Evolutionary conservation across 2,888 invertebrate species (phyloP), one percentile per base, ranked within the genome.

Genomic region (Amblyteles armatorius): DNA sequence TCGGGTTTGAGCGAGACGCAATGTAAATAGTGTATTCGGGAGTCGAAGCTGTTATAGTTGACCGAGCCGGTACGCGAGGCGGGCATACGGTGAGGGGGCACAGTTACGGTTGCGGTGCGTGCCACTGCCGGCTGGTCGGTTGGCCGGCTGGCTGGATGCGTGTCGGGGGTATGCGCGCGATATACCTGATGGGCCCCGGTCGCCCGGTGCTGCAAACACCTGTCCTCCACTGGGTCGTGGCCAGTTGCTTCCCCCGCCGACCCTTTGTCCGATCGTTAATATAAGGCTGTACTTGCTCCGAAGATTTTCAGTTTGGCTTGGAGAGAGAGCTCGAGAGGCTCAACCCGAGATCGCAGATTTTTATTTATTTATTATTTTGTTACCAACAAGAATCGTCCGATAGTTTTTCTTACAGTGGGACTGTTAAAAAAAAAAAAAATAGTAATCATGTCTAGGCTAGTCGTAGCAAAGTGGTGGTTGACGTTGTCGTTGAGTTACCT

Each of bases 121-220:
- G 68, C 78, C 57, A 57, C 63, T 55, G 48, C 65, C 33, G 68
- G 74, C 82, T 44, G 82, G 87, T 86, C 74, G 81, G 86, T 81
- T 86, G 82, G 88, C 86, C 81, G 85, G 87, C 78, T 68, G 79
- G 77, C 77, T 68, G 73, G 50, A 71, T 71, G 71, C 71, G 63
- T 44, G 79, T 50, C 63, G 71, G 44, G 33, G 48, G 69, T 68
- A 55, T 71, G 65, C 81, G 72, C 68, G 81, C 44, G 76, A 71
- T 83, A 90, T 91, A 91, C 90, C 91, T 90, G 91, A 89, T 89
- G 90, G 84, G 78, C 76, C 26, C 69, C 77, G 68, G 82, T 74
- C 85, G 92, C 91, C 91, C 90, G 91, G 91, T 91, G 91, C 90
- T 85, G 86, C 87, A 90, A 92, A 93, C 93, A 93, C 93, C 93